Conservation (phyloP, 2,888 invertebrate genomes). For the Ecliptopera silaceata region DNA sequence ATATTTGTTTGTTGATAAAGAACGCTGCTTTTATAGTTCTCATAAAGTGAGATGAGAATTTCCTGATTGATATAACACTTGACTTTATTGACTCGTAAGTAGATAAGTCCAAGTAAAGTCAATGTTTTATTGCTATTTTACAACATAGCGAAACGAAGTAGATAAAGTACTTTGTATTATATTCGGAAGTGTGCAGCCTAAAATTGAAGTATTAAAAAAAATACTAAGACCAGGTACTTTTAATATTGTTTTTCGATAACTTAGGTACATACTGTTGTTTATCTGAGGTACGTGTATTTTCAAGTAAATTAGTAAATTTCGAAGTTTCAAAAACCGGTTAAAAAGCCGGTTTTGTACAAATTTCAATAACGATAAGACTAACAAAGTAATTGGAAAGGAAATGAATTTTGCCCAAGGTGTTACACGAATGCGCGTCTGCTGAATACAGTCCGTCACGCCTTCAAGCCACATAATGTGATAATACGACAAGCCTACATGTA, state of each 20-base stretch:
- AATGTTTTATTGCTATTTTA: constrained; percentile 46
- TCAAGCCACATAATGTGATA: constrained; percentile 57
- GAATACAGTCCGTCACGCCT: constrained; percentile 50
- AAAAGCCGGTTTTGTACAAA: background rate
- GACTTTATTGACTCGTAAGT: constrained; percentile 49
- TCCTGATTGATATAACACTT: constrained; percentile 64
- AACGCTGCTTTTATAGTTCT: constrained; percentile 53
- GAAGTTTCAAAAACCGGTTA: background rate
- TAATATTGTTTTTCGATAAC: no score
- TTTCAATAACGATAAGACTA: background rate
- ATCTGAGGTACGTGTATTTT: background rate
- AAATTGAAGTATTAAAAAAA: no score
- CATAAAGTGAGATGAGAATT: constrained; percentile 58
- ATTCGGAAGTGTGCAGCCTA: no score
- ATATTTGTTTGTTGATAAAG: constrained; percentile 46
- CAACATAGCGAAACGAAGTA: constrained; percentile 9
- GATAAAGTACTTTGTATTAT: no score
- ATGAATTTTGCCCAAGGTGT: background rate
- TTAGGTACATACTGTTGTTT: background rate
- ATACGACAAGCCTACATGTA: constrained; percentile 53
- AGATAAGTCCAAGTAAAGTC: constrained; percentile 37
- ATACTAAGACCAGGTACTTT: no score
- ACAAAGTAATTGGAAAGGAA: background rate
- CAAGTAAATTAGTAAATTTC: background rate
- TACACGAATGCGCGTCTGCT: constrained; percentile 33